Evolutionary conservation across 2,888 invertebrate genomes (phyloP).

Genomic region (Netelia inedita): DNA sequence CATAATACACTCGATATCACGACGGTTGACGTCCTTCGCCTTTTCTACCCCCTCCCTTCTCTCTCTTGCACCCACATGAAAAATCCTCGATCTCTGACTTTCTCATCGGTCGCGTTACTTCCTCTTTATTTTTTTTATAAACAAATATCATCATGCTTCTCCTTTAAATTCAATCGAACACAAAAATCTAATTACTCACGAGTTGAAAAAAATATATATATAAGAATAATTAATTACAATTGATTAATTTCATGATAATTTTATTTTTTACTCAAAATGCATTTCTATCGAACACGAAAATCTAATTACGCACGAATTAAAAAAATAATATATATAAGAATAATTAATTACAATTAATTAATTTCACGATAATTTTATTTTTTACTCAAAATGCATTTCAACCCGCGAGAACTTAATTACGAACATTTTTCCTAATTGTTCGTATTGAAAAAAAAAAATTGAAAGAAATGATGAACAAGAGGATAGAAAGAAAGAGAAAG

Average conservation of each 20-base stretch:
- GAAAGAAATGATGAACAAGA: not conserved
- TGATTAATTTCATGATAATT: too few relatives aligned
- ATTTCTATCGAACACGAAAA: too few relatives aligned
- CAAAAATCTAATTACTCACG: too few relatives aligned
- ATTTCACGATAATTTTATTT: too few relatives aligned
- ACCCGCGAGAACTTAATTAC: not conserved
- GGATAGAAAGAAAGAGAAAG: slow-evolving; percentile 51
- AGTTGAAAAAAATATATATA: too few relatives aligned
- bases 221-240: too few relatives aligned
- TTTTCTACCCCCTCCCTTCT: slow-evolving; percentile 22
- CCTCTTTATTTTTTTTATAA: slow-evolving; percentile 31
- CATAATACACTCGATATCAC: slow-evolving; percentile 12
- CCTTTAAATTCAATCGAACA: not conserved
- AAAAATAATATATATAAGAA: too few relatives aligned
- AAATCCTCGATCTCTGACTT: slow-evolving; percentile 23
- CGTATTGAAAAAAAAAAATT: not conserved
- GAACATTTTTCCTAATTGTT: slow-evolving; percentile 1
- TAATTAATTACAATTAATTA: too few relatives aligned
- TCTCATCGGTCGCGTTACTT: not conserved
- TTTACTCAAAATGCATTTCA: too few relatives aligned
- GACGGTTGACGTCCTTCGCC: slow-evolving; percentile 54
- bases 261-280: too few relatives aligned
- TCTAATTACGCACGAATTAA: too few relatives aligned
- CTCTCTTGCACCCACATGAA: slow-evolving; percentile 32
- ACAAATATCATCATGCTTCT: not conserved